These are phyloP conservation scores for Anorthoa munda DNA, from an alignment of 2,888 invertebrate species.

Conservation along the genomic window DNA sequence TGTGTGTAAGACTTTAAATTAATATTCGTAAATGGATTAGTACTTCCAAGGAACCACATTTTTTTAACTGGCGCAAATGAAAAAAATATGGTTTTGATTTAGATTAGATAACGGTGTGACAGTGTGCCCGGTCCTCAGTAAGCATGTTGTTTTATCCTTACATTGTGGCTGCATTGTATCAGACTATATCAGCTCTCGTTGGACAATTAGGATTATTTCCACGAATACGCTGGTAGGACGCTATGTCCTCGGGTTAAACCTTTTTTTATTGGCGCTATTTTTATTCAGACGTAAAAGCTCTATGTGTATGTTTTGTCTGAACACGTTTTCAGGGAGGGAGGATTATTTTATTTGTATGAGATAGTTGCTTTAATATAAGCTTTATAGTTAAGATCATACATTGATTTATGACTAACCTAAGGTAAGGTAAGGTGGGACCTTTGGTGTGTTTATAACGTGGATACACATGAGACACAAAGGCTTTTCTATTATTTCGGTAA, in stretches of 20 bases:
- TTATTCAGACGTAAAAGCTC: conserved; percentile 27
- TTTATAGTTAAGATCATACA: background rate
- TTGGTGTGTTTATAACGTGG: no score
- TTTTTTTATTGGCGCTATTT: conserved; percentile 31
- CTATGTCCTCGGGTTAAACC: conserved; percentile 14
- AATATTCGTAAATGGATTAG: no score
- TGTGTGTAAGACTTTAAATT: no score
- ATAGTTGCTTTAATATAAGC: background rate
- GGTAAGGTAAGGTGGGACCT: no score
- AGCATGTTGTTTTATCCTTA: conserved; percentile 34
- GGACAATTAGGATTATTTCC: conserved; percentile 51
- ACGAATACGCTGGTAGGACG: conserved; percentile 22
- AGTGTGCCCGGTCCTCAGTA: background rate
- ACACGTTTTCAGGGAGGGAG: background rate
- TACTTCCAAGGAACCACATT: no score
- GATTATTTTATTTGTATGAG: background rate
- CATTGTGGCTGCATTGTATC: conserved; percentile 47
- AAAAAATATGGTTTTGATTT: no score
- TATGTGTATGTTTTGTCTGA: background rate
- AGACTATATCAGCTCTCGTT: conserved; percentile 33
- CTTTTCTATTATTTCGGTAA: no score
- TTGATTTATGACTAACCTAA: no score
- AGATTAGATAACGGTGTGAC: conserved; percentile 32
- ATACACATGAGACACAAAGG: no score
- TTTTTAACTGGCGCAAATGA: no score